Conservation (phyloP, 2,888 invertebrate genomes). For the Leptopterna dolabrata region DNA sequence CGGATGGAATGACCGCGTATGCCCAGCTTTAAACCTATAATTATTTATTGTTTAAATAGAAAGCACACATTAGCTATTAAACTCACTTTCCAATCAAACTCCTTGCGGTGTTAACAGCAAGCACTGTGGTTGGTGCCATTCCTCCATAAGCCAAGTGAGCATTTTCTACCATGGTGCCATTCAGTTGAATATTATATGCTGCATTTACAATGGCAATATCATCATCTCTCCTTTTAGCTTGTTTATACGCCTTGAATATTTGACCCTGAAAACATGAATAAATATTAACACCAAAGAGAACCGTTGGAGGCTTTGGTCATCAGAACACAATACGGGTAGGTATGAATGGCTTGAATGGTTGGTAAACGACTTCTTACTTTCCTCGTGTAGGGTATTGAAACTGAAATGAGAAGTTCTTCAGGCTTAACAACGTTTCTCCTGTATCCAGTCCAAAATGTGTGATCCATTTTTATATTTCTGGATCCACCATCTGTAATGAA, state of each 20-base stretch:
- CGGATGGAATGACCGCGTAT: too few relatives aligned
- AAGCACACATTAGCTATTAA: too few relatives aligned
- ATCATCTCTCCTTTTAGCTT: slow-evolving; percentile 90
- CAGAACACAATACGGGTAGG: too few relatives aligned
- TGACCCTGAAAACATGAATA: slow-evolving; percentile 69
- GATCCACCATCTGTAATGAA: slow-evolving; percentile 67
- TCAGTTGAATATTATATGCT: slow-evolving; percentile 79
- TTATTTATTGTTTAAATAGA: too few relatives aligned
- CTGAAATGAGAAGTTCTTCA: slow-evolving; percentile 83
- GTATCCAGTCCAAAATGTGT: slow-evolving; percentile 87
- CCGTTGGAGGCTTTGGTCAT: too few relatives aligned
- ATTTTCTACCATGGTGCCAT: slow-evolving; percentile 71
- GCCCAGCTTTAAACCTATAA: too few relatives aligned
- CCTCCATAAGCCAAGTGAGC: slow-evolving; percentile 87
- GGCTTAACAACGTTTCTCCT: slow-evolving; percentile 78
- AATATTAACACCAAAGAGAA: neutral
- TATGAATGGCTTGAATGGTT: too few relatives aligned
- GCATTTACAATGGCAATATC: slow-evolving; percentile 96
- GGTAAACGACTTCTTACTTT: too few relatives aligned
- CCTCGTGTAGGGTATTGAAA: slow-evolving; percentile 81
- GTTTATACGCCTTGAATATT: slow-evolving; percentile 88
- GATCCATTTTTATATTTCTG: slow-evolving; percentile 77
- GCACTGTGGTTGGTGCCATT: slow-evolving; percentile 88
- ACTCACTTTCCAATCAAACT: slow-evolving; percentile 66
- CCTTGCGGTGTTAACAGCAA: slow-evolving; percentile 76